A percentile compares a stretch with the other conserved stretches of the same genome.
phyloP scores from a whole-genome alignment of 2,113 vertebrate species.

The Marmota monax region DNA sequence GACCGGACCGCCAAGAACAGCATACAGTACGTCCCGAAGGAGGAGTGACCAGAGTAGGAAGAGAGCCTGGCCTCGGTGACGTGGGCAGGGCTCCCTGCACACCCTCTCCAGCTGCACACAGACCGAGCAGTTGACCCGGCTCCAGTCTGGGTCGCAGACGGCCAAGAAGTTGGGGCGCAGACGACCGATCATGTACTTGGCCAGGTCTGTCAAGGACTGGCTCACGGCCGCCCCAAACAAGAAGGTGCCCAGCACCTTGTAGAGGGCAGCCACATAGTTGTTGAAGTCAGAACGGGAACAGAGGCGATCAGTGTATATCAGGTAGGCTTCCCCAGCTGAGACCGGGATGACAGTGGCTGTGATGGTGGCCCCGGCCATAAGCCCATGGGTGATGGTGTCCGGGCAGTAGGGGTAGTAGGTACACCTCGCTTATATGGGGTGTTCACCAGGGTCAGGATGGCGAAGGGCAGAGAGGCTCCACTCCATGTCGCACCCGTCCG shows the following conservation, averaged over 20 bases:
- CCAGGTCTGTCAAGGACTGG: constrained; percentile 96
- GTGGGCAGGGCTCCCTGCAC: constrained; percentile 89
- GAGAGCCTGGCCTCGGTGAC: constrained; percentile 96
- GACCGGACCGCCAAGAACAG: constrained; percentile 93
- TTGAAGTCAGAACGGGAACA: constrained; percentile 95
- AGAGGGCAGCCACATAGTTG: constrained; percentile 94
- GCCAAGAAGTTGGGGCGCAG: constrained; percentile 96
- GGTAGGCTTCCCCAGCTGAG: constrained; percentile 92
- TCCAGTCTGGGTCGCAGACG: constrained; percentile 92
- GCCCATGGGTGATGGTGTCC: constrained; percentile 95
- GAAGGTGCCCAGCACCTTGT: constrained; percentile 94
- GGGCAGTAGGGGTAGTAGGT: constrained; percentile 92
- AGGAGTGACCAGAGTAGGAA: constrained; percentile 98
- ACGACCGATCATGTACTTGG: constrained; percentile 96
- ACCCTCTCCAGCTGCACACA: constrained; percentile 90
- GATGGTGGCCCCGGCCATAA: constrained; percentile 95
- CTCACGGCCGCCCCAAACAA: constrained; percentile 91
- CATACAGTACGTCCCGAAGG: constrained; percentile 99
- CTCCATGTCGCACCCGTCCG: too few relatives aligned
- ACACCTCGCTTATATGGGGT: constrained; percentile 89
- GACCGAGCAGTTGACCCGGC: constrained; percentile 88
- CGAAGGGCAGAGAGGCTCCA: constrained; percentile 93
- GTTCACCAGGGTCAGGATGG: constrained; percentile 92
- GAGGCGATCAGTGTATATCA: constrained; percentile 94
- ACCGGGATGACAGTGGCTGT: constrained; percentile 93